A percentile compares a stretch with the other conserved stretches of the same genome.
Conservation (phyloP, 2,113 vertebrate genomes). For the Tragelaphus scriptus region DNA sequence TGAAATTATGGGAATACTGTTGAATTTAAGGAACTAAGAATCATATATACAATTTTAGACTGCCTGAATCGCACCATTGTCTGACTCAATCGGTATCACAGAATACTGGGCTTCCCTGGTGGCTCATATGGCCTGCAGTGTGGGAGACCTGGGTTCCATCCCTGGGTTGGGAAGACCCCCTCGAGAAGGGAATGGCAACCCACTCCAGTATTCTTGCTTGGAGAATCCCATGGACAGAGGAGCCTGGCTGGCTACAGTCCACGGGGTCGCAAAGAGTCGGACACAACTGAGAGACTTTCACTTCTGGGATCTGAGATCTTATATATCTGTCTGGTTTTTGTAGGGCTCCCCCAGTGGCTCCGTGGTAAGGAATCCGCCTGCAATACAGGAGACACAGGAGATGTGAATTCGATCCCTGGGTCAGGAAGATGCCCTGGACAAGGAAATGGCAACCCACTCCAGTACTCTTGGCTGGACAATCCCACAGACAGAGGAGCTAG, state of each 20-base stretch:
- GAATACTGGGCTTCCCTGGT: not conserved
- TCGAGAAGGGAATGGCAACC: not conserved
- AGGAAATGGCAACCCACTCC: not conserved
- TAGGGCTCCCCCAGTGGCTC: not conserved
- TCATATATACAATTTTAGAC: not conserved
- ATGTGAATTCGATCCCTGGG: fast-evolving
- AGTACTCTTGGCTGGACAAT: not conserved
- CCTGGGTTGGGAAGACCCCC: not conserved
- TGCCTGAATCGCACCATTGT: not conserved
- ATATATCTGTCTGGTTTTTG: not conserved
- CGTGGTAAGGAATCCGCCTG: not conserved
- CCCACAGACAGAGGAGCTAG: not conserved
- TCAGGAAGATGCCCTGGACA: not conserved
- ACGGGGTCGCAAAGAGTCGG: not conserved
- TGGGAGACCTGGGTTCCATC: not conserved
- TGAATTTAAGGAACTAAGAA: not conserved
- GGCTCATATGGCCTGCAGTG: not conserved
- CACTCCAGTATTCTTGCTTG: not conserved
- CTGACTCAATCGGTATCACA: not conserved
- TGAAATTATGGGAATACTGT: not conserved
- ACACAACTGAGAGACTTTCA: not conserved
- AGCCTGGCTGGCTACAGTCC: not conserved
- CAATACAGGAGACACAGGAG: not conserved
- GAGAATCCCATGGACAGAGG: not conserved
- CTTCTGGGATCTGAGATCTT: not conserved